Evolutionary conservation across 2,113 vertebrate genomes (phyloP).

Genomic region (Callaeas wilsoni): DNA sequence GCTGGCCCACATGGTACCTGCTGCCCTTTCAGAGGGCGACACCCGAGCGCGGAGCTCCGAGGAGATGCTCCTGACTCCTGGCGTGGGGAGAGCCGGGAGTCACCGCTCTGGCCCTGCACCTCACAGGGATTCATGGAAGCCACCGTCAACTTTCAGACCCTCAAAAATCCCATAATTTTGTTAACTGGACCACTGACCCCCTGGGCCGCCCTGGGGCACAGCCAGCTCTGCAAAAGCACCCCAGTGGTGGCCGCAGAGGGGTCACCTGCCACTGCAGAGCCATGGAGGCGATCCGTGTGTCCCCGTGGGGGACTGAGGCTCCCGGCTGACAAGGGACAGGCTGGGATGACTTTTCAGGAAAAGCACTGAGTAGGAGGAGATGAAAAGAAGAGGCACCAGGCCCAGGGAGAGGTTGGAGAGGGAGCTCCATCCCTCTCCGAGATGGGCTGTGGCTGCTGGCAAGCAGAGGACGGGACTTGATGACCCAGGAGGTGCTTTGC

Average conservation of each 20-base stretch:
- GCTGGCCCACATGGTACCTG: accelerated
- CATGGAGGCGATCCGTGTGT: accelerated
- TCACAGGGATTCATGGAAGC: accelerated
- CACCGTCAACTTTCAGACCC: accelerated
- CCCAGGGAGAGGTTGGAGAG: background rate
- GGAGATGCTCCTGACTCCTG: background rate
- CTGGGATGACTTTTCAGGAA: background rate
- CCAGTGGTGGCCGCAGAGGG: accelerated
- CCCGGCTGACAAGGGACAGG: background rate
- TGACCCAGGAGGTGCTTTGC: background rate
- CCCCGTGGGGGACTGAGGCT: accelerated
- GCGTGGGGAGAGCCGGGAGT: accelerated
- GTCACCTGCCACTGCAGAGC: background rate
- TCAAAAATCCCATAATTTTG: accelerated
- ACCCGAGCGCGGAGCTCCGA: accelerated
- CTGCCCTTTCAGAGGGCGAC: background rate
- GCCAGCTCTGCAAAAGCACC: background rate
- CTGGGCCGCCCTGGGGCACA: accelerated
- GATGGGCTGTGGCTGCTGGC: background rate
- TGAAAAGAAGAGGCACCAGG: background rate
- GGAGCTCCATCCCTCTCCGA: background rate
- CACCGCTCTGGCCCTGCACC: background rate
- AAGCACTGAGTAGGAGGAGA: accelerated
- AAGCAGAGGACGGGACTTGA: background rate
- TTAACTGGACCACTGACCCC: accelerated